These are phyloP conservation scores for Choloepus didactylus DNA, from an alignment of 2,797 vertebrate species.

Conservation along the genomic window DNA sequence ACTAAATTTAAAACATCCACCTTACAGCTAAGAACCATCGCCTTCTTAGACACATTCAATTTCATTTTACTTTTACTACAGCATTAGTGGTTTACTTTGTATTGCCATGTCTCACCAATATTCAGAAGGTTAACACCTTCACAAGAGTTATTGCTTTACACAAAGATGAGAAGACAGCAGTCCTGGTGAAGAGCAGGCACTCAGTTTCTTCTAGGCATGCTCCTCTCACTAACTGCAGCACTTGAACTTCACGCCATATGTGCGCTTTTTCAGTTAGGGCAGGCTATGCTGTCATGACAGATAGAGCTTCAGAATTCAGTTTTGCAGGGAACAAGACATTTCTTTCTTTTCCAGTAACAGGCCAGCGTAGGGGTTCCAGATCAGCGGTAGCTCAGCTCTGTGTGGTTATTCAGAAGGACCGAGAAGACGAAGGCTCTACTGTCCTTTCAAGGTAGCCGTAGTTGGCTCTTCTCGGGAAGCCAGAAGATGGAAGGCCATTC, in stretches of 20 bases:
- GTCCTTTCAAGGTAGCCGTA: background rate
- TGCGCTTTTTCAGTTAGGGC: background rate
- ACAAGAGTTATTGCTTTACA: background rate
- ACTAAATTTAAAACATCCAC: slow-evolving; percentile 37
- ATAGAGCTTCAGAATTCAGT: background rate
- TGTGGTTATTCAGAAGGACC: background rate
- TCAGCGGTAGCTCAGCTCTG: background rate
- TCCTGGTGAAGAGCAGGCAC: background rate
- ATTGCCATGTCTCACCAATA: background rate
- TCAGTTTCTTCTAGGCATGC: background rate
- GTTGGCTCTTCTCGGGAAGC: background rate
- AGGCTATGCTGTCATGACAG: background rate
- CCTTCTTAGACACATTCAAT: slow-evolving; percentile 7
- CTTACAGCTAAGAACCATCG: slow-evolving; percentile 23
- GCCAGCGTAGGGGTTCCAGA: background rate
- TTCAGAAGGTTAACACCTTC: background rate
- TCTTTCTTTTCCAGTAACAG: background rate
- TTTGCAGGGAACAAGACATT: background rate
- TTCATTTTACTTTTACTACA: slow-evolving; percentile 24
- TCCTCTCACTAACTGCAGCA: background rate
- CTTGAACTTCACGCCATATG: background rate
- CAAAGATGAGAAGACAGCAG: background rate
- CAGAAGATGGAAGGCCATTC: background rate
- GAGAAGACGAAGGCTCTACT: background rate
- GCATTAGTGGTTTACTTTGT: background rate